Evolutionary conservation across 2,113 vertebrate species (phyloP), one percentile per base, ranked within the genome.

Genomic region (Colius striatus): DNA sequence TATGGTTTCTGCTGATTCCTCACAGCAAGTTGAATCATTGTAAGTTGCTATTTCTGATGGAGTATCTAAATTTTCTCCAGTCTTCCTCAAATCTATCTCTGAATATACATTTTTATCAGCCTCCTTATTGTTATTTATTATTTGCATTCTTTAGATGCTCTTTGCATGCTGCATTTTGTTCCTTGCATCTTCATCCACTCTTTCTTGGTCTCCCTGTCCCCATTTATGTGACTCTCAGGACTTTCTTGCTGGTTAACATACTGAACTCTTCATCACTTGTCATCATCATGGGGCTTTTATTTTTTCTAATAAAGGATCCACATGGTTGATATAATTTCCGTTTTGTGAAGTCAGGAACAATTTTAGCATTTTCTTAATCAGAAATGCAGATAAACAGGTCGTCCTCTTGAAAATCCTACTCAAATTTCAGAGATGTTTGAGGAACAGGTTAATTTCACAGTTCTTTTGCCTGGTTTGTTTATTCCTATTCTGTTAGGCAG

Each of bases 1-100:
- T 87, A 51, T 10, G 20, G 38, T 80, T 94, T 94, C 62, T 75
- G 61, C 34, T 80, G 86, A 73, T 87, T 92, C 94, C 38, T 92
- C 50, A 79, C 32, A 94, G 50, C 3, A 65, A 36, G 10, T 19
- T 75, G 73, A 77, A 78, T 53, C 16, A 76, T 21, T 75, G 14
- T 58, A 30, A 91, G 20, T 41, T 80, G 50, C 30, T 77, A n/a
- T 77, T 94, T 93, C 51, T 96, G 77, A 74, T 57, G 41, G 30
- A 70, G 90, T 90, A 72, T n/a, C 80, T 84, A 84, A 7, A 38
- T 88, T 92, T 84, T 80, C 25, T 91, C 53, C 71, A 36, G 41
- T 86, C 9, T 85, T 57, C 45, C 60, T 78, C 63, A 89, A 19
- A n/a, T 55, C 16, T 8, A 22, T 38, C 9, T 90, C 43, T 91